phyloP scores from a whole-genome alignment of 2,888 invertebrate genomes.

The Erebia ligea region DNA sequence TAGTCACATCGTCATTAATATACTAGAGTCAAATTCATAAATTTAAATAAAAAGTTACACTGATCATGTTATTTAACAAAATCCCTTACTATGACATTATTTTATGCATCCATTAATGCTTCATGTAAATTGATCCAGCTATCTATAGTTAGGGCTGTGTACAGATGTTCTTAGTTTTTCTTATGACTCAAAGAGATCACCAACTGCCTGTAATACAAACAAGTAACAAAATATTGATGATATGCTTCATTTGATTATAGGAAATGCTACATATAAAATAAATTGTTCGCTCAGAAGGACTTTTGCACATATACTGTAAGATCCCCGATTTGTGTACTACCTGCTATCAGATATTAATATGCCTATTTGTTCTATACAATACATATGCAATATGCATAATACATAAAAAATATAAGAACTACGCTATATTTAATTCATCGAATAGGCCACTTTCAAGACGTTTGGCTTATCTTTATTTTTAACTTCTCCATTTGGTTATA shows the following conservation, averaged over 20 bases:
- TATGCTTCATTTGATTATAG: conserved; percentile 15
- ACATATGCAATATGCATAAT: too few relatives aligned
- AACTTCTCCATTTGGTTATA: too few relatives aligned
- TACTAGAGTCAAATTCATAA: conserved; percentile 27
- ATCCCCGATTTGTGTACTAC: background rate
- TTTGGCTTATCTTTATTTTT: too few relatives aligned
- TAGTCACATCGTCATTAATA: conserved; percentile 30
- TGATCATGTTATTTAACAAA: conserved; percentile 19
- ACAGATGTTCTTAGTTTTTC: conserved; percentile 67
- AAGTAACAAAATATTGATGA: conserved; percentile 57
- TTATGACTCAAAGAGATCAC: conserved; percentile 73
- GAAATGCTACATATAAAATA: background rate
- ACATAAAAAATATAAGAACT: too few relatives aligned
- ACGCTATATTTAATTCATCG: too few relatives aligned
- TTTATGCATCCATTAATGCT: conserved; percentile 38
- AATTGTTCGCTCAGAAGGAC: conserved; percentile 14
- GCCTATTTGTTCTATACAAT: background rate
- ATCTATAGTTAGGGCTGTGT: conserved; percentile 64
- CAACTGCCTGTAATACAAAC: conserved; percentile 82
- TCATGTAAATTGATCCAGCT: conserved; percentile 56
- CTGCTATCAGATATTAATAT: background rate
- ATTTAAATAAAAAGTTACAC: conserved; percentile 21
- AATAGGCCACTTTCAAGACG: too few relatives aligned
- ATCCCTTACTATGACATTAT: conserved; percentile 24
- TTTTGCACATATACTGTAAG: background rate